Evolutionary conservation across 2,797 vertebrate species (phyloP), one percentile per base, ranked within the genome.

Genomic region (Danio jaintianensis): DNA sequence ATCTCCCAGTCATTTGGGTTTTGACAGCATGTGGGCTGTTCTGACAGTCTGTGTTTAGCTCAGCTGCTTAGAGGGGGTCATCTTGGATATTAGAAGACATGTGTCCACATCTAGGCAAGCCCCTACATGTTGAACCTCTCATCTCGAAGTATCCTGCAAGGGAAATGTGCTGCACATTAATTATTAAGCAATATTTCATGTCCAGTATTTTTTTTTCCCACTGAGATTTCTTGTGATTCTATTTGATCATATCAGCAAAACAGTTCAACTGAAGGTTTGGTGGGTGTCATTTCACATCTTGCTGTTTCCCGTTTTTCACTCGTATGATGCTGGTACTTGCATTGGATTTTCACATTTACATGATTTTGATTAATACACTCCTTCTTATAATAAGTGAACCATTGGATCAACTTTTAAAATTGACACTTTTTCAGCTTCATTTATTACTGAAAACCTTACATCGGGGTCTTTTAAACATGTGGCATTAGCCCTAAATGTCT

Each of bases 31-130:
- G 92, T 90, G 91, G 89, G 86, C 89, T 90, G 90, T 88, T 83
- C 83, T 91, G 91, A 91, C 88, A 81, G 48, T 69, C 90, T 84
- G 68, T 90, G 93, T 93, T 92, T 88, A 92, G 86, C 87, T 85
- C 82, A 87, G 66, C 86, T 88, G 90, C 90, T 91, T 89, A 89
- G 88, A 89, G 89, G 92, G 89, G 90, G 89, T 90, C 88, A 72
- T 42, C 84, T 82, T 69, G 89, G 84, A 93, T 92, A 93, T 93
- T 89, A 80, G 90, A 87, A 86, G 91, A 91, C 89, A 90, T 89
- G 87, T 91, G 90, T 90, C 90, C 82, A n/a, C 84, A 87, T 78
- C 81, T 78, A 89, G 90, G 86, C 90, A 91, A 85, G 90, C 87
- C 90, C 77, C 82, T 89, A 93, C 92, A 86, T 90, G 89, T 91